A percentile compares a stretch with the other conserved stretches of the same genome.
Evolutionary conservation across 1,140 invertebrate genomes (phyloP).

Genomic region (Drosophila pandora): DNA sequence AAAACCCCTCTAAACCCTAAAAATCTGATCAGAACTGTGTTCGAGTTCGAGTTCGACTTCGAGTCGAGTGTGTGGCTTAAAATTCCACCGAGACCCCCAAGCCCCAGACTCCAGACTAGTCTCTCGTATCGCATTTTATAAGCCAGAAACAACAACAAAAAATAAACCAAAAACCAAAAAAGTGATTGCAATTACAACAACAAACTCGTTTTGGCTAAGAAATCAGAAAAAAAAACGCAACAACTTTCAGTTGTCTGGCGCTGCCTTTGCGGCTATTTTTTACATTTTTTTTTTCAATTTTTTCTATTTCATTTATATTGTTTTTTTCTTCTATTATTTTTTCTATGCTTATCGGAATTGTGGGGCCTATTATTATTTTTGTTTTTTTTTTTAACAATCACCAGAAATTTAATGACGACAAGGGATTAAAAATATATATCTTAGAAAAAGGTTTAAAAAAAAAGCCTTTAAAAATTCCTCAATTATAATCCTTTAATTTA

Average conservation of each 20-base stretch:
- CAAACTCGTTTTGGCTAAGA: slow-evolving; percentile 69
- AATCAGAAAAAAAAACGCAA: slow-evolving; percentile 53
- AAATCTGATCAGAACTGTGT: neutral
- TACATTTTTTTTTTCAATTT: slow-evolving; percentile 8
- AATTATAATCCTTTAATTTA: no score
- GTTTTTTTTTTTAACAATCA: slow-evolving; percentile 56
- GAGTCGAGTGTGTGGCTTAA: slow-evolving; percentile 24
- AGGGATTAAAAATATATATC: neutral
- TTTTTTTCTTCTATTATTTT: slow-evolving; percentile 21
- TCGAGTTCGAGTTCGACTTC: no score
- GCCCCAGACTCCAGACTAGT: slow-evolving; percentile 48
- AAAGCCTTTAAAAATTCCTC: no score
- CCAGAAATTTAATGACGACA: slow-evolving; percentile 1
- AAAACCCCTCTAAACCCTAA: neutral
- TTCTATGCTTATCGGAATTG: slow-evolving; percentile 56
- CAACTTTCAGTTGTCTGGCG: slow-evolving; percentile 72
- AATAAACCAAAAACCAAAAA: slow-evolving; percentile 36
- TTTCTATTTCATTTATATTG: slow-evolving; percentile 5
- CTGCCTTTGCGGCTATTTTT: slow-evolving; percentile 41
- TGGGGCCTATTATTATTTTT: slow-evolving; percentile 41
- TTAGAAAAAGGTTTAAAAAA: no score
- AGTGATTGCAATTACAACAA: slow-evolving; percentile 70
- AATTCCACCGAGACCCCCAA: slow-evolving; percentile 58
- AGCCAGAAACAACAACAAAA: slow-evolving; percentile 16
- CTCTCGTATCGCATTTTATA: slow-evolving; percentile 30